Percentiles rank a stretch among this genome's conserved stretches.
These are phyloP conservation scores for Olivierus martensii DNA, from an alignment of 1,140 invertebrate genomes.

Conservation along the genomic window DNA sequence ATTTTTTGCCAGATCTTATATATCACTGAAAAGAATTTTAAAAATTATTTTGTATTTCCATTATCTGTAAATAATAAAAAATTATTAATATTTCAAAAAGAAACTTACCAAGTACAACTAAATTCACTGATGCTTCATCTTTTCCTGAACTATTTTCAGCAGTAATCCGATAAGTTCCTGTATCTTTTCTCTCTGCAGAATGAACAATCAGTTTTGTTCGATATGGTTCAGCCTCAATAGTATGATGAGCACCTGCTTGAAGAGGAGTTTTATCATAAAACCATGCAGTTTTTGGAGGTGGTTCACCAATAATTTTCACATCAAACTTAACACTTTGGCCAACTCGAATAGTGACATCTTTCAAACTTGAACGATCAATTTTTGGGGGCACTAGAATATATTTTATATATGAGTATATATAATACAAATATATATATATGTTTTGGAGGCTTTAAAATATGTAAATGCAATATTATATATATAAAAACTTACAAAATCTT, in stretches of 20 bases:
- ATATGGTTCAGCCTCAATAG: conserved; percentile 71
- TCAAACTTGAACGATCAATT: conserved; percentile 77
- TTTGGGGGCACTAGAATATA: conserved; percentile 34
- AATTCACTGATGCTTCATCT: conserved; percentile 77
- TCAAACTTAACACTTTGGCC: conserved; percentile 72
- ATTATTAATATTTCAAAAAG: too few species aligned
- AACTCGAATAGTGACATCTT: conserved; percentile 71
- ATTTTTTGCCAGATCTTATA: too few species aligned
- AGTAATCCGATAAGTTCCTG: conserved; percentile 70
- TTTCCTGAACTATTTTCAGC: conserved; percentile 81
- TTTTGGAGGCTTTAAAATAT: conserved; percentile 51
- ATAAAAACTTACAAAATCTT: conserved; percentile 33
- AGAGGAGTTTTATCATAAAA: conserved; percentile 64
- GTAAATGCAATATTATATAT: conserved; percentile 56
- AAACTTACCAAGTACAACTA: conserved; percentile 63
- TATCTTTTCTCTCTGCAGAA: conserved; percentile 58
- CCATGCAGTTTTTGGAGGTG: conserved; percentile 70
- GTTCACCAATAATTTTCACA: conserved; percentile 79
- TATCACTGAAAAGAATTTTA: too few species aligned
- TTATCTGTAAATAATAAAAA: too few species aligned
- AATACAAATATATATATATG: conserved; percentile 57
- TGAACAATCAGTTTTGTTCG: conserved; percentile 63
- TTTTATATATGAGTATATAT: conserved; percentile 33
- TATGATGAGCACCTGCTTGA: conserved; percentile 47
- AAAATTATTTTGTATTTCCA: too few species aligned